Evolutionary conservation across 2,888 invertebrate genomes (phyloP).

Genomic region (Chrysolina haemoptera): DNA sequence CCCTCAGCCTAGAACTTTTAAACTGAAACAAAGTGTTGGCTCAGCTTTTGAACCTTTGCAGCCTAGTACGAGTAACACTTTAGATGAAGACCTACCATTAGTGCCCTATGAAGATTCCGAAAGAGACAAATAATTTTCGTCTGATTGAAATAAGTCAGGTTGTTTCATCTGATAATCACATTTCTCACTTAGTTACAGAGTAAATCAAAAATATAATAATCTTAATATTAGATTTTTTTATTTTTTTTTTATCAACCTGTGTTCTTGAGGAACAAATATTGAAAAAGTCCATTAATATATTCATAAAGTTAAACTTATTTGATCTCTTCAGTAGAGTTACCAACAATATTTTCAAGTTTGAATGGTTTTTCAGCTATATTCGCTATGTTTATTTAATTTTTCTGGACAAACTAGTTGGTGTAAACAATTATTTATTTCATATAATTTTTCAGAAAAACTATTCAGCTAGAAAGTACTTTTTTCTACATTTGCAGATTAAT

Average conservation of each 20-base stretch:
- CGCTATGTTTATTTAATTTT: neutral
- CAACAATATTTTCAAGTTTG: neutral
- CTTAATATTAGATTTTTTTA: too few relatives aligned
- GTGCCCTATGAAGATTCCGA: slow-evolving; percentile 59
- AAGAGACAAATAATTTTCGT: slow-evolving; percentile 29
- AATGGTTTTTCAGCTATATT: neutral
- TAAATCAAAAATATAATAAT: neutral
- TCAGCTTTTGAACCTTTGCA: slow-evolving; percentile 86
- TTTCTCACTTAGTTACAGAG: neutral
- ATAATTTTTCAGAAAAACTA: too few relatives aligned
- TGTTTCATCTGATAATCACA: slow-evolving; percentile 24
- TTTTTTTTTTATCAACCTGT: too few relatives aligned
- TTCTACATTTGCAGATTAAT: too few relatives aligned
- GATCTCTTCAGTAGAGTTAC: neutral
- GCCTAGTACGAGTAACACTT: slow-evolving; percentile 57
- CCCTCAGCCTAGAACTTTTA: slow-evolving; percentile 78
- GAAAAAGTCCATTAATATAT: too few relatives aligned
- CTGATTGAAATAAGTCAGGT: slow-evolving; percentile 9
- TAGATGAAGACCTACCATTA: slow-evolving; percentile 61
- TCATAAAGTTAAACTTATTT: neutral
- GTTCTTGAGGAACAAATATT: too few relatives aligned
- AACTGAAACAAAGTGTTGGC: slow-evolving; percentile 84
- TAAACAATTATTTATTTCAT: too few relatives aligned
- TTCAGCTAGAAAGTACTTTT: too few relatives aligned
- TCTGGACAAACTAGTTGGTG: too few relatives aligned